phyloP scores from a whole-genome alignment of 2,797 vertebrate species.

The Arrhamphus sclerolepis region DNA sequence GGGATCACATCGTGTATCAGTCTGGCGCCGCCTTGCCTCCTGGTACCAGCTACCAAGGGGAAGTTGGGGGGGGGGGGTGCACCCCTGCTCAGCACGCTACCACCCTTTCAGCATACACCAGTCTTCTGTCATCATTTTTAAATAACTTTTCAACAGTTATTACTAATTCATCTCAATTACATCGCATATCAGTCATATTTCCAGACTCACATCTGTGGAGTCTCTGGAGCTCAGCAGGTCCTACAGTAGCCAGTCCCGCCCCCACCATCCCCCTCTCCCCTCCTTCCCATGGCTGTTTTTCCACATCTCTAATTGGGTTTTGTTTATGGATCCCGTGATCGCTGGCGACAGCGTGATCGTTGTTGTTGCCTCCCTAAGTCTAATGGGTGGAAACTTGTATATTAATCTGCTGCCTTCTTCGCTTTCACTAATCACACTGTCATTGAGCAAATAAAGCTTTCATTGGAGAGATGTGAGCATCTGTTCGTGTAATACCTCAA shows the following conservation, averaged over 20 bases:
- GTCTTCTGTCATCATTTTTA: slow-evolving; percentile 49
- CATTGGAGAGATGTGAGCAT: background rate
- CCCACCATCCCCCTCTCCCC: slow-evolving; percentile 29
- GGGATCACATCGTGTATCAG: slow-evolving; percentile 50
- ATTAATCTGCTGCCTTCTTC: slow-evolving; percentile 40
- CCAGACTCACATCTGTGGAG: slow-evolving; percentile 57
- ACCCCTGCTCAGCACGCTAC: slow-evolving; percentile 29
- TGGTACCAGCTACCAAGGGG: slow-evolving; percentile 52
- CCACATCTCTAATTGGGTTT: slow-evolving; percentile 62
- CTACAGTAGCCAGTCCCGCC: slow-evolving; percentile 35
- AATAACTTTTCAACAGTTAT: slow-evolving; percentile 54
- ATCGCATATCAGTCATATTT: slow-evolving; percentile 42
- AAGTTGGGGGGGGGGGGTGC: background rate
- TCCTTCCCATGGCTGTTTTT: slow-evolving; percentile 23
- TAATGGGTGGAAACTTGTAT: slow-evolving; percentile 42
- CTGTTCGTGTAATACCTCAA: too few relatives aligned
- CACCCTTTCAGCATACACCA: slow-evolving; percentile 18
- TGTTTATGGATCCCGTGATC: slow-evolving; percentile 58
- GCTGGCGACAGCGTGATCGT: slow-evolving; percentile 43
- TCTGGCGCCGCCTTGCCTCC: slow-evolving; percentile 71
- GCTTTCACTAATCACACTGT: slow-evolving; percentile 39
- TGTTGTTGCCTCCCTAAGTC: slow-evolving; percentile 37
- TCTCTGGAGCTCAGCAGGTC: slow-evolving; percentile 40
- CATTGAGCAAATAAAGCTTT: slow-evolving; percentile 23
- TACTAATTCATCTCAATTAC: slow-evolving; percentile 68